Conservation (phyloP, 2,888 invertebrate genomes). For the Therioaphis trifolii region DNA sequence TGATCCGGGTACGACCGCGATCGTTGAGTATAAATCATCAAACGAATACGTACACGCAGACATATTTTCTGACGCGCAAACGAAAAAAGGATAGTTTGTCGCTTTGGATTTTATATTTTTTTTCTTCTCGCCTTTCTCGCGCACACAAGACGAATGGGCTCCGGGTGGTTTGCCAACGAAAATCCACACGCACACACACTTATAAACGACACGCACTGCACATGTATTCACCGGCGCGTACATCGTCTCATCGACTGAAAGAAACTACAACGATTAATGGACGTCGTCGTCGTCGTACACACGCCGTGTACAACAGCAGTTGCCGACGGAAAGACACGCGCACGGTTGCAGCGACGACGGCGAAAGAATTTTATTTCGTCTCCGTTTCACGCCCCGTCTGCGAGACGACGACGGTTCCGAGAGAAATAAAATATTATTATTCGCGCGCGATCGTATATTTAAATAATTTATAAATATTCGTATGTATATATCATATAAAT, state of each 20-base stretch:
- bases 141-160: constrained; percentile 12
- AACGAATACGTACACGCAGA: constrained; percentile 14
- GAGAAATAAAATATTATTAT: too few species aligned
- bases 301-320: not conserved
- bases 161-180: constrained; percentile 36
- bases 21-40: constrained; percentile 10
- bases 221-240: not conserved
- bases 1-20: not conserved
- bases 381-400: not conserved
- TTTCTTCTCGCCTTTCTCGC: not conserved
- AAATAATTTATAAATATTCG: too few species aligned
- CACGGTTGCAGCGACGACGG: not conserved
- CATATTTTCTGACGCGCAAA: constrained; percentile 1
- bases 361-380: not conserved
- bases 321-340: constrained; percentile 2
- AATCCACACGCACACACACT: not conserved
- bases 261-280: constrained; percentile 32
- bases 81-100: constrained; percentile 5
- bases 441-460: too few species aligned
- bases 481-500: too few species aligned
- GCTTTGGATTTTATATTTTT: constrained; percentile 2
- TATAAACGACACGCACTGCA: not conserved
- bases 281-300: not conserved
- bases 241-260: not conserved
- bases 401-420: too few species aligned